phyloP scores from a whole-genome alignment of 2,888 invertebrate species.

The Scaptomyza cyrtandrae region DNA sequence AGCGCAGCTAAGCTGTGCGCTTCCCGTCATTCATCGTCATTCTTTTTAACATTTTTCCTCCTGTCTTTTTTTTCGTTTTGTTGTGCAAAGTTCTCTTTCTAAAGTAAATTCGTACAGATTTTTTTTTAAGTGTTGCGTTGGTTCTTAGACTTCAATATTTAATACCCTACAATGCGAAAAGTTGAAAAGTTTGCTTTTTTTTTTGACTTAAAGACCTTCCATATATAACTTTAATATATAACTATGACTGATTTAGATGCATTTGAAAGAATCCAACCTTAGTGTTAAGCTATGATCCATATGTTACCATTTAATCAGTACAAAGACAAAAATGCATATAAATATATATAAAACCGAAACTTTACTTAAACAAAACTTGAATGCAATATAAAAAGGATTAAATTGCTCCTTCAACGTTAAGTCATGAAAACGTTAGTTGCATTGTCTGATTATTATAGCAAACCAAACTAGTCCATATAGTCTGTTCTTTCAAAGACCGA shows the following conservation, averaged over 20 bases:
- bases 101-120: conserved; percentile 61
- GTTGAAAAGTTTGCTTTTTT: too few species aligned
- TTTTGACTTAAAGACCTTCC: too few species aligned
- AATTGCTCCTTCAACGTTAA: too few species aligned
- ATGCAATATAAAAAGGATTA: too few species aligned
- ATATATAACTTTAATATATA: too few species aligned
- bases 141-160: background rate
- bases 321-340: too few species aligned
- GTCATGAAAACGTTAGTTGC: too few species aligned
- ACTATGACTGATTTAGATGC: too few species aligned
- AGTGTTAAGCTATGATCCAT: too few species aligned
- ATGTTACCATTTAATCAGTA: background rate
- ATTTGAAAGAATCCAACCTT: too few species aligned
- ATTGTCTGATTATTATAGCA: conserved; percentile 6
- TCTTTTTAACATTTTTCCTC: conserved; percentile 77
- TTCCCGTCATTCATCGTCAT: conserved; percentile 78
- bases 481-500: background rate
- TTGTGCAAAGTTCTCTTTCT: conserved; percentile 39
- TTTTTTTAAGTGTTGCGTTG: conserved; percentile 10
- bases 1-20: conserved; percentile 75
- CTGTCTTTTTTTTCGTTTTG: conserved; percentile 32
- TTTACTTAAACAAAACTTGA: too few species aligned
- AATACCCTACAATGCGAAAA: conserved; percentile 18
- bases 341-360: too few species aligned
- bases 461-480: conserved; percentile 17